Evolutionary conservation across 35 echinoderm and acorn worm genomes (phyloP).

Genomic region (Strongylocentrotus purpuratus): DNA sequence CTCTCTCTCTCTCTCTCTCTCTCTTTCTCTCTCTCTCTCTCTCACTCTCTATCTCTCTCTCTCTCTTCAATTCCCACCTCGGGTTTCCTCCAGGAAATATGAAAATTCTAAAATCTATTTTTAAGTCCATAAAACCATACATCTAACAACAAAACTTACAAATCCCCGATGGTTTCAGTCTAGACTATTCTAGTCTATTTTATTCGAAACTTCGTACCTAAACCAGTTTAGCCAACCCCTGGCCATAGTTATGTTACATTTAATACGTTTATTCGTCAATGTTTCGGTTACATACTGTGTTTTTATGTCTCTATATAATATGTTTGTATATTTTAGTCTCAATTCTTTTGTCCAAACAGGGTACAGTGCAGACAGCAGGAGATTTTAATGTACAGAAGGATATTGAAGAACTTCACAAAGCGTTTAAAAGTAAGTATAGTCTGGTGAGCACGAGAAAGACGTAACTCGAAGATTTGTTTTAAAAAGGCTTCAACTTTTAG

Average conservation of each 20-base stretch:
- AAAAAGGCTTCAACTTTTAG: too few relatives aligned
- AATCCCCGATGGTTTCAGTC: neutral
- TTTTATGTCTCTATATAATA: too few relatives aligned
- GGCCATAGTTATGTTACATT: neutral
- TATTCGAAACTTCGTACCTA: neutral
- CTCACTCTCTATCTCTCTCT: too few relatives aligned
- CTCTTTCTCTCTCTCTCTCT: too few relatives aligned
- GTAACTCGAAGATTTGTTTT: too few relatives aligned
- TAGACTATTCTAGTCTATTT: neutral
- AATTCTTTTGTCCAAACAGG: neutral
- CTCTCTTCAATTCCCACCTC: too few relatives aligned
- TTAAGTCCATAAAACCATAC: too few relatives aligned
- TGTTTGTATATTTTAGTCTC: neutral
- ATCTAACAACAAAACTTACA: neutral
- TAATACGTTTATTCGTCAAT: neutral
- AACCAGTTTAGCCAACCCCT: neutral
- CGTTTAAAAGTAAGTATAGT: conserved; percentile 30
- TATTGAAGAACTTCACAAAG: conserved; percentile 28
- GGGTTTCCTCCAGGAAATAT: too few relatives aligned
- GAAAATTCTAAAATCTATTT: too few relatives aligned
- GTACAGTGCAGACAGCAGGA: conserved; percentile 24
- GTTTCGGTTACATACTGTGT: neutral
- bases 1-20: too few relatives aligned
- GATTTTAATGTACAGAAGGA: conserved; percentile 40
- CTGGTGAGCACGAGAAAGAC: neutral